Evolutionary conservation across 2,113 vertebrate species (phyloP).

Genomic region (Phasianus colchicus): DNA sequence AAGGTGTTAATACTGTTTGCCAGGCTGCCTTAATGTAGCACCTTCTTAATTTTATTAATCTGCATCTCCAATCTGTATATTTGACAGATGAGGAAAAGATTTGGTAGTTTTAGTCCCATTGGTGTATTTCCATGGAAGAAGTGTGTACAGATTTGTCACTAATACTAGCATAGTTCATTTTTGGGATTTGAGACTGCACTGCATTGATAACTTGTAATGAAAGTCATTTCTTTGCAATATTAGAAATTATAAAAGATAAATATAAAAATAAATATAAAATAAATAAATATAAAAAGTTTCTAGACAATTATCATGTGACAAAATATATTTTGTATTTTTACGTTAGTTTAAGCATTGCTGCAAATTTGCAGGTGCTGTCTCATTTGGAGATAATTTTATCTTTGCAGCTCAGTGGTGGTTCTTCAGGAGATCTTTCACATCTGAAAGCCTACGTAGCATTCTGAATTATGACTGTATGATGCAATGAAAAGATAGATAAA

Average conservation of each 20-base stretch:
- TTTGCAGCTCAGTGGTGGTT: not conserved
- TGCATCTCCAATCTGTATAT: not conserved
- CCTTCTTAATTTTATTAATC: not conserved
- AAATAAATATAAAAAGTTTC: not conserved
- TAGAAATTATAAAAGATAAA: not conserved
- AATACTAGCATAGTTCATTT: not conserved
- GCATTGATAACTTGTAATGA: not conserved
- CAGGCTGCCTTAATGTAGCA: not conserved
- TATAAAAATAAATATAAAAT: too few species aligned
- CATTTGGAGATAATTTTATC: not conserved
- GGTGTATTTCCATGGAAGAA: not conserved
- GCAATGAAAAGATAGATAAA: not conserved
- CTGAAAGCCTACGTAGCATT: not conserved
- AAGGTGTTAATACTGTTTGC: not conserved
- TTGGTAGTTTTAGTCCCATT: not conserved
- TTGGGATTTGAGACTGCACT: not conserved
- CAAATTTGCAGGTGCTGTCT: not conserved
- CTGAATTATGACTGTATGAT: fast-evolving
- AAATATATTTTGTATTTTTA: not conserved
- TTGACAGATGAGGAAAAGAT: not conserved
- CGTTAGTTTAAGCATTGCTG: not conserved
- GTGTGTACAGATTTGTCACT: not conserved
- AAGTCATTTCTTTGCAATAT: not conserved
- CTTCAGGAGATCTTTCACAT: not conserved
- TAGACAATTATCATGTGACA: not conserved